These are phyloP conservation scores for Pterocles burchelli DNA, from an alignment of 2,113 vertebrate genomes.

Conservation along the genomic window DNA sequence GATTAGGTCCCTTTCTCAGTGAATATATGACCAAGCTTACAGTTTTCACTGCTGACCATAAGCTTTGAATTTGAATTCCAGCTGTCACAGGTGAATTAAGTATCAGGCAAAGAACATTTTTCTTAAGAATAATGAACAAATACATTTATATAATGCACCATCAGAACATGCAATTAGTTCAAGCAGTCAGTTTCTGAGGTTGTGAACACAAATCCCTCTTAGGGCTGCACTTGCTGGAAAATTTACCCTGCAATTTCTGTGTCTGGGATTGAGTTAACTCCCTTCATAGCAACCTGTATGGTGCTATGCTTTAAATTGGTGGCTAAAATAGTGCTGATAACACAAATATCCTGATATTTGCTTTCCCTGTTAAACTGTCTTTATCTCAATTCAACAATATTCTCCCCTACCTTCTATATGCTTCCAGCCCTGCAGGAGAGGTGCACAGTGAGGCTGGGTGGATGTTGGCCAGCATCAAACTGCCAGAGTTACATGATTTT, in stretches of 20 bases:
- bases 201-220: not conserved
- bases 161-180: not conserved
- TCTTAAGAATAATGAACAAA: not conserved
- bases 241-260: not conserved
- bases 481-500: not conserved
- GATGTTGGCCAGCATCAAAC: not conserved
- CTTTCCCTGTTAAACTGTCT: not conserved
- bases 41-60: not conserved
- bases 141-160: not conserved
- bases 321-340: not conserved
- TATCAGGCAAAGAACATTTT: not conserved
- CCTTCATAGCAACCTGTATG: not conserved
- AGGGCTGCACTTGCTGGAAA: not conserved
- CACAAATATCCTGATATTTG: not conserved
- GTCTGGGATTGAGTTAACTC: not conserved
- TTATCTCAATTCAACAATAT: not conserved
- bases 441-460: not conserved
- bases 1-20: not conserved
- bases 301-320: not conserved
- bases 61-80: not conserved
- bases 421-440: not conserved
- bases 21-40: not conserved
- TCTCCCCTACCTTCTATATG: not conserved
- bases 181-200: not conserved
- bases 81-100: not conserved